phyloP scores from a whole-genome alignment of 2,113 vertebrate species.

The Cyphomyrus discorhynchus region DNA sequence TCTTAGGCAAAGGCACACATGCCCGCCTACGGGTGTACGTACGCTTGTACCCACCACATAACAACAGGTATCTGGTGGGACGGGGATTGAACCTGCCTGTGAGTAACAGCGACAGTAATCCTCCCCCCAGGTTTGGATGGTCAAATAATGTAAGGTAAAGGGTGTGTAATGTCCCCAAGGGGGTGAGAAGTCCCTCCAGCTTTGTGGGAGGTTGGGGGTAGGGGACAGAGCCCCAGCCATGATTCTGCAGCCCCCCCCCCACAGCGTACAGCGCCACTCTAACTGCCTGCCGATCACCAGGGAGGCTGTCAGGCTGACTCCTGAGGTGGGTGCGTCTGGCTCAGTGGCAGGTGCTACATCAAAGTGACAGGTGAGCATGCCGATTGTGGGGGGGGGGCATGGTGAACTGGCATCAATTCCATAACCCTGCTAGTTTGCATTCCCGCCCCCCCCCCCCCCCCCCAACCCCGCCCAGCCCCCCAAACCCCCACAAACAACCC shows the following conservation, averaged over 20 bases:
- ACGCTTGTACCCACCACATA: not conserved
- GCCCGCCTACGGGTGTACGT: not conserved
- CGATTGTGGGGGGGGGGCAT: not conserved
- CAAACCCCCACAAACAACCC: too few species aligned
- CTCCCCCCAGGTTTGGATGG: not conserved
- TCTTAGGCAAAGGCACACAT: constrained; percentile 31
- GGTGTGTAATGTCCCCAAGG: not conserved
- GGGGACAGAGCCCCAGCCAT: not conserved
- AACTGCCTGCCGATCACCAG: constrained; percentile 10
- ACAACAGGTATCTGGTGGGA: not conserved
- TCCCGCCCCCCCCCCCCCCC: too few species aligned
- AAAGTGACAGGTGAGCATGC: constrained; percentile 11
- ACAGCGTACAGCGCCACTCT: not conserved
- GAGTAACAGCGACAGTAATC: not conserved
- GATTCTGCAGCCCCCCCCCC: not conserved
- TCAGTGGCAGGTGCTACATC: not conserved
- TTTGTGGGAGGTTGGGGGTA: not conserved
- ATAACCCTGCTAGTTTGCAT: not conserved
- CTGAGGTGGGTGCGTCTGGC: not conserved
- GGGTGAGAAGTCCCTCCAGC: not conserved
- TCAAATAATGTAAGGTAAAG: not conserved
- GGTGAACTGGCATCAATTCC: not conserved
- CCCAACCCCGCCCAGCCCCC: not conserved
- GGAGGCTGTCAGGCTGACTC: constrained; percentile 3
- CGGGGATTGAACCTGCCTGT: not conserved